Base-by-base conservation (phyloP, 2,797 vertebrate genomes). In the Megalops cyprinoides region DNA sequence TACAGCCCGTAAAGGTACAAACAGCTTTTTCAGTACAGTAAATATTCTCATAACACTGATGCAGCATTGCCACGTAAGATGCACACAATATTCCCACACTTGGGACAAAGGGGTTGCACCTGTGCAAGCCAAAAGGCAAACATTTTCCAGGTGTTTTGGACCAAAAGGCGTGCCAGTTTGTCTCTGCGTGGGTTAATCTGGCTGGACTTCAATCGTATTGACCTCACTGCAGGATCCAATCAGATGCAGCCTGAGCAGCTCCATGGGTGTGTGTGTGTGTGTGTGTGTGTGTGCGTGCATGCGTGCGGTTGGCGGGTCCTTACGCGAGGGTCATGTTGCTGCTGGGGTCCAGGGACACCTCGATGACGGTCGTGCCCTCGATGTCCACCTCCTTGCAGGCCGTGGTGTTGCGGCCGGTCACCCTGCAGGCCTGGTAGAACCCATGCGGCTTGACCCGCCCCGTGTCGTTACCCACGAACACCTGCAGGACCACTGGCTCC, bases 361-460 rank as follows among this genome's bases (percentile, higher is more conserved):
- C 98, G 67, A 99, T 99, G 85, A 99, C 98, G 0, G 97, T 99
- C 34, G 98, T 99, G 44, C 98, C 97, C 82, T 98, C 97, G 3
- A 99, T 95, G 86, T 99, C 97, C 85, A 99, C 96, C 90, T 99
- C 98, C 88, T 97, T 98, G 89, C 98, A 99, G 80, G 97, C 96
- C 1, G 97, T 99, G 58, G 98, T 99, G 93, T 99, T 99, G 85
- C 98, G 95, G 49, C 98, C 98, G 0, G 98, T 99, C 20, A 99
- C 98, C 75, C 96, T 92, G 88, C 98, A 99, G 39, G 98, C 98
- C 91, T 99, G 98, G 91, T 99, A 99, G 94, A 99, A 99, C 39
- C 98, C 98, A 25, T 99, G 98, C 0, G 98, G 98, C 87, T 98
- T 99, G 87, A 99, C 97, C 1, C 98, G 96, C 0, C 98, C 98